A percentile compares a stretch with the other conserved stretches of the same genome.
Conservation (phyloP, 2,113 vertebrate species). For the Nyctibius bracteatus region DNA sequence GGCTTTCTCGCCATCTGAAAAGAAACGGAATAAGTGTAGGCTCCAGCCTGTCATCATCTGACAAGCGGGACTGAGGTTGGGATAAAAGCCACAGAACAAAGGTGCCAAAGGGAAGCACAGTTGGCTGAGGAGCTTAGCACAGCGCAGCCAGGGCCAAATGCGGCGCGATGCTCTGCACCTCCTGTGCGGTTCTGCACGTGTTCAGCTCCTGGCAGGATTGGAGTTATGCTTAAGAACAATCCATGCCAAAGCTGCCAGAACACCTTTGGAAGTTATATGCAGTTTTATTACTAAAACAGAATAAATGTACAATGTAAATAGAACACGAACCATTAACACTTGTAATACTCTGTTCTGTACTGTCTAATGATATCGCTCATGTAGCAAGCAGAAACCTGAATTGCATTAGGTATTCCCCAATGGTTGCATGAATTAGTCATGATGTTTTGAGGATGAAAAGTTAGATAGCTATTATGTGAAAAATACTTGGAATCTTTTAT, state of each 20-base stretch:
- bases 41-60: constrained; percentile 4
- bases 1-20: constrained; percentile 40
- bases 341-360: neutral
- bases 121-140: neutral
- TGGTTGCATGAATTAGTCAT: constrained; percentile 61
- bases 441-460: constrained; percentile 44
- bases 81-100: constrained; percentile 45
- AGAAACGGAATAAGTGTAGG: neutral
- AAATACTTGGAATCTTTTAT: constrained; percentile 8
- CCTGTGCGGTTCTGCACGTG: neutral
- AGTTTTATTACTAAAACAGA: constrained; percentile 32
- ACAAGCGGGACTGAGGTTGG: neutral
- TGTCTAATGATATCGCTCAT: neutral
- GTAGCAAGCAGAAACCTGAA: constrained; percentile 32
- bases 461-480: constrained; percentile 24
- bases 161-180: neutral
- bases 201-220: neutral
- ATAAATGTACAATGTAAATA: constrained; percentile 36
- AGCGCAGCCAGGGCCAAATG: neutral
- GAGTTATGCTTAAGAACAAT: neutral
- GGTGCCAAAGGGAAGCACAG: constrained; percentile 11
- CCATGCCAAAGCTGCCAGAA: neutral
- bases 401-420: constrained; percentile 45
- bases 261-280: neutral
- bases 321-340: constrained; percentile 46